Evolutionary conservation across 2,113 vertebrate genomes (phyloP).

Genomic region (Podiceps cristatus): DNA sequence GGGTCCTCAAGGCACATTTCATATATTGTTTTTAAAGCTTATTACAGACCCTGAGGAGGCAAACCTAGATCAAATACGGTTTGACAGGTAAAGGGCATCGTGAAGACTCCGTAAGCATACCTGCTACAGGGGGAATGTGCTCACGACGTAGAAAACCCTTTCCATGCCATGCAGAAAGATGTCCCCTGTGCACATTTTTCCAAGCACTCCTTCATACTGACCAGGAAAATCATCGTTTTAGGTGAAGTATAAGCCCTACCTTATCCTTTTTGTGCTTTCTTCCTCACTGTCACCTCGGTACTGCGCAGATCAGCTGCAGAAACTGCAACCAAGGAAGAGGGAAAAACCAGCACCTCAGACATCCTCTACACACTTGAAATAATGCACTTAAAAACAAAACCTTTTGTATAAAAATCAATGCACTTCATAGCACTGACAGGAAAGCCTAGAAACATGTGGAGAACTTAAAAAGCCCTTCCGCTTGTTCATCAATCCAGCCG

Average conservation of each 20-base stretch:
- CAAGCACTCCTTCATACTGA: not conserved
- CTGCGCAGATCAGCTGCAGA: not conserved
- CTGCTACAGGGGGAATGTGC: constrained; percentile 16
- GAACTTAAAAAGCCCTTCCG: not conserved
- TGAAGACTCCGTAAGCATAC: not conserved
- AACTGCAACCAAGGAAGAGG: not conserved
- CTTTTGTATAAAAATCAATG: accelerated
- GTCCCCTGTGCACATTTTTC: not conserved
- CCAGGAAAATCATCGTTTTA: accelerated
- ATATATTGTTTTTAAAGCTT: constrained; percentile 34
- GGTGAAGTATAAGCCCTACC: not conserved
- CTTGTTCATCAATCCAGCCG: accelerated
- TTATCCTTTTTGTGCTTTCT: not conserved
- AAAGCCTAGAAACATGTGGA: accelerated
- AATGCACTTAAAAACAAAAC: accelerated
- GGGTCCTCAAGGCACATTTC: not conserved
- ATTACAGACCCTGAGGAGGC: not conserved
- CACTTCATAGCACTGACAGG: accelerated
- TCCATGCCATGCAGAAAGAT: not conserved
- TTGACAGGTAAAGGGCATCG: constrained; percentile 66
- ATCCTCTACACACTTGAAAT: accelerated
- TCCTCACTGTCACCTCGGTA: accelerated
- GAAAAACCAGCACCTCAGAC: accelerated
- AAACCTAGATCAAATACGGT: constrained; percentile 43
- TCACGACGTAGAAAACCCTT: constrained; percentile 20